Evolutionary conservation across 2,797 vertebrate genomes (phyloP).

Genomic region (Coendou prehensilis): DNA sequence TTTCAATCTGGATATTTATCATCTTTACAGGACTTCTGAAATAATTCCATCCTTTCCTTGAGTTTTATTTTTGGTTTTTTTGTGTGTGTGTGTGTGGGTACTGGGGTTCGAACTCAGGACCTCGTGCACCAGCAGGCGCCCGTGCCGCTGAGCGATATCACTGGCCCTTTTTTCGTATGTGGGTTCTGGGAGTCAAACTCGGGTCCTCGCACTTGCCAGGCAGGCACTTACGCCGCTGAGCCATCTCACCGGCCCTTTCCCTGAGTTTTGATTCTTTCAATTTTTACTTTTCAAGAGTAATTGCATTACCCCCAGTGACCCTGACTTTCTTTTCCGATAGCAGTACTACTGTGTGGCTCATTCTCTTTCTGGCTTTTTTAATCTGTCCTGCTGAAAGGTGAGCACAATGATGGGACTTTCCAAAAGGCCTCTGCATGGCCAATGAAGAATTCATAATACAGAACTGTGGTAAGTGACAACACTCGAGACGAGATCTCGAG

Average conservation of each 20-base stretch:
- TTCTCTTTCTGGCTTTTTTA: neutral
- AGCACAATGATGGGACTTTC: neutral
- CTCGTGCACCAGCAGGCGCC: too few relatives aligned
- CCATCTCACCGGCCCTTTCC: too few relatives aligned
- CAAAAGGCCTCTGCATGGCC: neutral
- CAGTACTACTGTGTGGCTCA: neutral
- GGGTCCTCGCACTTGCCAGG: too few relatives aligned
- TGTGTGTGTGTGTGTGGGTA: too few relatives aligned
- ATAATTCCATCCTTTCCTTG: neutral
- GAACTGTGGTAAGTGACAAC: neutral
- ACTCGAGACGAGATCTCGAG: neutral
- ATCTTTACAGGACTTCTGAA: constrained; percentile 14
- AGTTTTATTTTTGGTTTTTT: too few relatives aligned
- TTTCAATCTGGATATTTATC: neutral
- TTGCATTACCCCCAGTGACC: neutral
- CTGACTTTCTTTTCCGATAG: neutral
- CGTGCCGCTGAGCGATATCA: too few relatives aligned
- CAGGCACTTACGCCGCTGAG: too few relatives aligned
- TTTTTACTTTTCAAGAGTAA: constrained; percentile 15
- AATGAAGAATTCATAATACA: neutral
- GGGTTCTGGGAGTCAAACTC: too few relatives aligned
- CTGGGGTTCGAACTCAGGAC: too few relatives aligned
- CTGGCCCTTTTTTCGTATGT: too few relatives aligned
- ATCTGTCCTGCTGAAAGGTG: neutral
- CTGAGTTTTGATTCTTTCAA: neutral